Percentiles rank a stretch among this genome's conserved stretches.
These are phyloP conservation scores for Eurystomus glaucurus DNA, from an alignment of 2,797 vertebrate species.

Conservation along the genomic window DNA sequence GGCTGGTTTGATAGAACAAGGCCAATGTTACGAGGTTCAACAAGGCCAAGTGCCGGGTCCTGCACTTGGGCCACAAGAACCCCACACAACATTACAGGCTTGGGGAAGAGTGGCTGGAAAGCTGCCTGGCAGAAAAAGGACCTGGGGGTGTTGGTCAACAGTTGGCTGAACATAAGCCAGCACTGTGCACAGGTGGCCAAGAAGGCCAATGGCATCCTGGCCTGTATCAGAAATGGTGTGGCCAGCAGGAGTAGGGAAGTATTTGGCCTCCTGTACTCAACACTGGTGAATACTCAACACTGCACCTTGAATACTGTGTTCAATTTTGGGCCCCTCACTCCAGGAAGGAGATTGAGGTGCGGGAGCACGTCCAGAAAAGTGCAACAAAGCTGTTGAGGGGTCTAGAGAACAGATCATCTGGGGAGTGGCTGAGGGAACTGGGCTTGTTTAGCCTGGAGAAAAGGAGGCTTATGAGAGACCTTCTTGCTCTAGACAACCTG, in stretches of 20 bases:
- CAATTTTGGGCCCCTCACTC: not conserved
- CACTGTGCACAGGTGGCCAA: not conserved
- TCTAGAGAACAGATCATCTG: not conserved
- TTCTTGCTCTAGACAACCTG: fast-evolving
- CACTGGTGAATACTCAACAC: not conserved
- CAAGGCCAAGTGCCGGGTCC: not conserved
- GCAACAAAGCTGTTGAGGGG: fast-evolving
- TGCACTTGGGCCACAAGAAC: not conserved
- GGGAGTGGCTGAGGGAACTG: not conserved
- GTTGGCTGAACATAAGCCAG: no score
- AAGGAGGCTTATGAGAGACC: fast-evolving
- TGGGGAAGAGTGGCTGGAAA: no score
- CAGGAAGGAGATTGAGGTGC: not conserved
- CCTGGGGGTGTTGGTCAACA: no score
- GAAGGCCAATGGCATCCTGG: not conserved
- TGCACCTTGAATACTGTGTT: not conserved
- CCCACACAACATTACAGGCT: no score
- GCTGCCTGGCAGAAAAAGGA: no score
- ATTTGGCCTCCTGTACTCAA: not conserved
- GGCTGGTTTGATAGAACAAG: not conserved
- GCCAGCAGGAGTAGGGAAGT: not conserved
- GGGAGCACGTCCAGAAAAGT: not conserved
- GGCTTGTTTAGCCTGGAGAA: not conserved
- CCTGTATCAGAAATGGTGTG: not conserved
- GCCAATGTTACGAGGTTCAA: not conserved